phyloP scores from a whole-genome alignment of 1,140 invertebrate species.

The Charaxes varanes region DNA sequence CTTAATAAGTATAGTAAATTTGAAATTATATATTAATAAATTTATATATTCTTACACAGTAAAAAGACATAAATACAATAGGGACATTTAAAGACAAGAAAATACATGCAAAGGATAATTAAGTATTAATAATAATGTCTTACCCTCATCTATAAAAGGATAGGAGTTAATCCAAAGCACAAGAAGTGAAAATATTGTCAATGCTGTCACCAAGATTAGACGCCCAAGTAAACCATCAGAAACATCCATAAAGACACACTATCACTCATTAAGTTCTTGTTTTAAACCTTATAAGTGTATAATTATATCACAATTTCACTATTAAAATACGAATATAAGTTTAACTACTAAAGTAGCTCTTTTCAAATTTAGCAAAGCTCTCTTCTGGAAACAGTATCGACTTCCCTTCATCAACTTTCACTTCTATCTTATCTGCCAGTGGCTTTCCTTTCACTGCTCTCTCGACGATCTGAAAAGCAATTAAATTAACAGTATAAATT shows the following conservation, averaged over 20 bases:
- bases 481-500: too few relatives aligned
- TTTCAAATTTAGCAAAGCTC: constrained; percentile 68
- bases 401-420: constrained; percentile 54
- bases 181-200: constrained; percentile 76
- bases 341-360: constrained; percentile 59
- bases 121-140: constrained; percentile 5
- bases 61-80: too few relatives aligned
- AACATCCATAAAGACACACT: constrained; percentile 50
- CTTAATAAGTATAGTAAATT: too few relatives aligned
- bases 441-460: constrained; percentile 69
- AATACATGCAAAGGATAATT: not conserved
- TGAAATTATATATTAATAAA: constrained; percentile 8
- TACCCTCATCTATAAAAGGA: constrained; percentile 78
- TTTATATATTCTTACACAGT: constrained; percentile 1
- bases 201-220: constrained; percentile 73
- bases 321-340: not conserved
- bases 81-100: too few relatives aligned
- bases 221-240: constrained; percentile 71
- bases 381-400: constrained; percentile 75
- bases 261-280: too few relatives aligned
- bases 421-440: constrained; percentile 45
- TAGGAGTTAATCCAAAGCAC: constrained; percentile 81
- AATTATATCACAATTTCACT: not conserved
- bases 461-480: constrained; percentile 67
- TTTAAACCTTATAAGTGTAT: not conserved